Evolutionary conservation across 2,888 invertebrate species (phyloP), one percentile per base, ranked within the genome.

Genomic region (Leucophenga maculata): DNA sequence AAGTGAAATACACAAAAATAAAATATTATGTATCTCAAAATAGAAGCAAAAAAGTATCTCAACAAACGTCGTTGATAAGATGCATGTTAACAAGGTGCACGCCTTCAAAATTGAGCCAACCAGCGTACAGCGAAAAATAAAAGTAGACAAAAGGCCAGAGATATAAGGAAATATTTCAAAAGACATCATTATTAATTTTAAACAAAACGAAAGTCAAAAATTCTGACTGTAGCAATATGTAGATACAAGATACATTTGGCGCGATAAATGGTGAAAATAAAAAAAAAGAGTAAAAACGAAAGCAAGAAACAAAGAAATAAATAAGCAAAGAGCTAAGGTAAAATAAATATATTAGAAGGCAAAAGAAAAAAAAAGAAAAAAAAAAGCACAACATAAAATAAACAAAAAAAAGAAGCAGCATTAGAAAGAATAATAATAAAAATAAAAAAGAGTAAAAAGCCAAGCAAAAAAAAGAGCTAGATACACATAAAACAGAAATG

Each of bases 361-460:
- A 65, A 46, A 65, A 69, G n/a, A 65, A 46, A 65, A 69, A n/a
- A n/a, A n/a, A n/a, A n/a, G n/a, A n/a, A n/a, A n/a, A n/a, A n/a
- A 59, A 65, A 71, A 72, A 74, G 70, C 75, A 68, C 68, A 70
- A 68, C 74, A 70, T 62, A 72, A 71, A 52, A 13, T 52, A 31
- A 52, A 50, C 13, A 16, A 8, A 44, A 32, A 54, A 31, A 54
- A 32, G 54, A 54, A 31, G 13, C 44, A 48, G 59, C 68, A 65
- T 46, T 69, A 71, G 70, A 72, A 70, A 46, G 31, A 69, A 32
- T 62, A 62, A 50, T 54, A 54, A 69, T 9, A 52, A 70, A 50
- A 39, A 65, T 57, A 50, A 52, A 70, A 39, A 39, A 76, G 69
- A 69, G 18, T 18, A 44, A 46, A 62, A 62, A 44, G 62, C n/a